These are phyloP conservation scores for Halcyon leucocephala DNA, from an alignment of 2,797 vertebrate species.

Conservation along the genomic window DNA sequence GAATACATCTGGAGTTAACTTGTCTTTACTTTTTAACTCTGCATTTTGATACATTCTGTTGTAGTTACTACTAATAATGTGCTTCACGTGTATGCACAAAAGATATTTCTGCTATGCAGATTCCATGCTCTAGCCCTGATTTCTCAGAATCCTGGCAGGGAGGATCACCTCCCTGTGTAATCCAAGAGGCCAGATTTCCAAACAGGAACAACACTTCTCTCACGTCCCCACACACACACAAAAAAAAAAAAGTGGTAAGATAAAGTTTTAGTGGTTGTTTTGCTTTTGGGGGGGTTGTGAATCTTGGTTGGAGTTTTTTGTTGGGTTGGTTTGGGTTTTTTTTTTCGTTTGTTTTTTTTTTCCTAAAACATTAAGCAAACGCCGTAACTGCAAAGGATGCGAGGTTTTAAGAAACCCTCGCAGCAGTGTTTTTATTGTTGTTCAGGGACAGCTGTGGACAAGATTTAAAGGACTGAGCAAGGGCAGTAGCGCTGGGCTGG, in stretches of 20 bases:
- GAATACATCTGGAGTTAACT: background rate
- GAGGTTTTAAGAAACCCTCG: background rate
- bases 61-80: background rate
- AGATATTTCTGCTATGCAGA: background rate
- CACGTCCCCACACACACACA: accelerated
- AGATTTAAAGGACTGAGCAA: slow-evolving; percentile 37
- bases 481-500: background rate
- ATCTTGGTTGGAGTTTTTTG: background rate
- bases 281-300: no score
- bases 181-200: background rate
- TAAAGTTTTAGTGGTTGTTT: background rate
- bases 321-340: background rate
- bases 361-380: background rate
- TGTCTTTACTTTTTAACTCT: accelerated
- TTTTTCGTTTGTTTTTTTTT: background rate
- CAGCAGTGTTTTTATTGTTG: slow-evolving; percentile 29
- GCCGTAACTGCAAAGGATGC: accelerated
- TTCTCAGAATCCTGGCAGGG: background rate
- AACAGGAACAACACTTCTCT: background rate
- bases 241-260: background rate
- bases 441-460: slow-evolving; percentile 15
- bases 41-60: background rate
- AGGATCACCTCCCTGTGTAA: background rate
- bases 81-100: background rate
- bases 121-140: background rate